Evolutionary conservation across 2,888 invertebrate species (phyloP).

Genomic region (Brachypterus glaber): DNA sequence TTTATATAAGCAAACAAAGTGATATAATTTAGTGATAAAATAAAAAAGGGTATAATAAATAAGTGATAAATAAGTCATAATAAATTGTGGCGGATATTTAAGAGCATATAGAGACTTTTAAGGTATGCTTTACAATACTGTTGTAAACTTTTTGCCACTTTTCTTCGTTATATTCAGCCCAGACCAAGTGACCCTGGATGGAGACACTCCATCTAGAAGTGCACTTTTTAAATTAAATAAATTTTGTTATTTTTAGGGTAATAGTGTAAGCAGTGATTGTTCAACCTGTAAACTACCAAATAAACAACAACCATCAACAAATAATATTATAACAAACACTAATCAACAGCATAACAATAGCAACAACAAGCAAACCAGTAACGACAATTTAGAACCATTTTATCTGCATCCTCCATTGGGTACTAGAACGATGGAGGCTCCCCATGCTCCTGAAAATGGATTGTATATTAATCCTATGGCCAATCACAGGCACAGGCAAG

Average conservation of each 20-base stretch:
- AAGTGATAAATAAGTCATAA: no score
- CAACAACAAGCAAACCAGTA: slow-evolving; percentile 37
- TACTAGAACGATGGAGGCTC: slow-evolving; percentile 33
- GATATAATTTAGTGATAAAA: no score
- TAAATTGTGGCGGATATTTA: no score
- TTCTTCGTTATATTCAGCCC: no score
- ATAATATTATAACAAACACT: slow-evolving; percentile 7
- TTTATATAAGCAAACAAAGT: no score
- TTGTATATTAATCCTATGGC: slow-evolving; percentile 79
- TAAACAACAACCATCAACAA: slow-evolving; percentile 10
- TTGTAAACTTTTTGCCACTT: no score
- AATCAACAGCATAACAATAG: slow-evolving; percentile 26
- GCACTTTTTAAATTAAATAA: no score
- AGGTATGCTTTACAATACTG: no score
- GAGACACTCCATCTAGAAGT: no score
- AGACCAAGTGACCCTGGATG: no score
- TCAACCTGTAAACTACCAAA: slow-evolving; percentile 34
- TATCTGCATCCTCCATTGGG: slow-evolving; percentile 62
- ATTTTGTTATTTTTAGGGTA: slow-evolving; percentile 26
- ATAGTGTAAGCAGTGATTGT: slow-evolving; percentile 35
- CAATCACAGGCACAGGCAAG: slow-evolving; percentile 37
- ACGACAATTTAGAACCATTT: slow-evolving; percentile 51
- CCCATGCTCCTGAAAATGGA: slow-evolving; percentile 60
- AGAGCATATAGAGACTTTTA: no score
- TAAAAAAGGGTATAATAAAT: no score